phyloP scores from a whole-genome alignment of 2,113 vertebrate species.

The Zingel zingel region DNA sequence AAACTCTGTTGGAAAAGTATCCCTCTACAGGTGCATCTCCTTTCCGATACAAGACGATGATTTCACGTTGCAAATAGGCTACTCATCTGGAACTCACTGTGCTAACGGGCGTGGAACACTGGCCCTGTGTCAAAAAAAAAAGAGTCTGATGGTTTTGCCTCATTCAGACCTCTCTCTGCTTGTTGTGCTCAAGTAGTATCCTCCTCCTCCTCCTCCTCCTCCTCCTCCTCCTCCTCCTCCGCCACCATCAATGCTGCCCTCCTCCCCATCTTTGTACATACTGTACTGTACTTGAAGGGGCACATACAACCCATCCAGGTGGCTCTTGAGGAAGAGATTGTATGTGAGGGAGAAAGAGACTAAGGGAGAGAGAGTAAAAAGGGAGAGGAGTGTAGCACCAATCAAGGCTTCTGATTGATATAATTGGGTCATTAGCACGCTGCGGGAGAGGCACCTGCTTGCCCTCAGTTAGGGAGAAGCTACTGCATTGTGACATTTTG shows the following conservation, averaged over 20 bases:
- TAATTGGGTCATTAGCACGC: constrained; percentile 86
- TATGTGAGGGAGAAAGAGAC: constrained; percentile 29
- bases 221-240: not conserved
- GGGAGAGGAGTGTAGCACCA: constrained; percentile 74
- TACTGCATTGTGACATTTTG: constrained; percentile 80
- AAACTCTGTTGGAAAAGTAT: not conserved
- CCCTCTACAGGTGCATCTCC: constrained; percentile 42
- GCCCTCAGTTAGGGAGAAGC: constrained; percentile 78
- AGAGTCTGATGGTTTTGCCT: constrained; percentile 53
- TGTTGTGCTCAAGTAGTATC: constrained; percentile 67
- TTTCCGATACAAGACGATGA: constrained; percentile 14
- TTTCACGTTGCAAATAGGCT: constrained; percentile 14
- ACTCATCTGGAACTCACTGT: constrained; percentile 31
- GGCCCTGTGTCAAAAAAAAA: constrained; percentile 34
- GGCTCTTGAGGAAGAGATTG: constrained; percentile 66
- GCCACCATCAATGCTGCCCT: constrained; percentile 37
- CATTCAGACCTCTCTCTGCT: constrained; percentile 58
- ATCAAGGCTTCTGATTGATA: constrained; percentile 86
- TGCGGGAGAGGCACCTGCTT: constrained; percentile 83
- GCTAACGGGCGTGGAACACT: constrained; percentile 48
- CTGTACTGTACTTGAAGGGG: constrained; percentile 70
- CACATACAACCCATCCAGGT: constrained; percentile 72
- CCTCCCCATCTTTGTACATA: constrained; percentile 63
- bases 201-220: constrained; percentile 13
- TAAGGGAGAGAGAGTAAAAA: constrained; percentile 49